phyloP scores from a whole-genome alignment of 1,140 invertebrate genomes.

The Pinna nobilis region DNA sequence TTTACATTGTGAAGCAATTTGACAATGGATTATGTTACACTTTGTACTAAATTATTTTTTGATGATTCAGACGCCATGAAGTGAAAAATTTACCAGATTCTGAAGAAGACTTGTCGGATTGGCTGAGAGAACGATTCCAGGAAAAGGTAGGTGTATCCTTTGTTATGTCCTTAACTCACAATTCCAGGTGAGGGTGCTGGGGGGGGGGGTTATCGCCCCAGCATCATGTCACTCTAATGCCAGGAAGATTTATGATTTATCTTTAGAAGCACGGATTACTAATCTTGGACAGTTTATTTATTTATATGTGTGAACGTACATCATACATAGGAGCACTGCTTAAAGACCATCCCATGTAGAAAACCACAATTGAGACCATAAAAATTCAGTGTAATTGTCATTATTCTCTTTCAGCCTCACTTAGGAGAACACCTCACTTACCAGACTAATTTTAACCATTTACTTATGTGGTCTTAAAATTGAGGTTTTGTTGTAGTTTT shows the following conservation, averaged over 20 bases:
- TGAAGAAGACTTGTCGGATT: slow-evolving; percentile 86
- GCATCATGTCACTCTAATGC: no score
- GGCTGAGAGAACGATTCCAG: slow-evolving; percentile 87
- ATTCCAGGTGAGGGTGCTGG: neutral
- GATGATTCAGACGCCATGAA: slow-evolving; percentile 81
- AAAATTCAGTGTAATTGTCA: no score
- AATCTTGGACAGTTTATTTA: neutral
- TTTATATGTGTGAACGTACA: neutral
- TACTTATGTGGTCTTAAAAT: no score
- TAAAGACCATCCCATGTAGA: no score
- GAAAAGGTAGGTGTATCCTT: slow-evolving; percentile 80
- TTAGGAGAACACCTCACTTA: no score
- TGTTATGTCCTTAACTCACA: neutral
- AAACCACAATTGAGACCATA: no score
- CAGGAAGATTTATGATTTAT: neutral
- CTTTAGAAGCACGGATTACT: neutral
- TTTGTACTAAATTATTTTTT: neutral
- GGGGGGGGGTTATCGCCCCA: no score
- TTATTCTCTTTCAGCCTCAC: no score
- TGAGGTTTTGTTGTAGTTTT: no score
- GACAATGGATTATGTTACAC: neutral
- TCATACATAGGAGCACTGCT: neutral
- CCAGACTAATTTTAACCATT: no score
- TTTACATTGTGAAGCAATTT: neutral
- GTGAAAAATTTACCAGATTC: slow-evolving; percentile 85